These are phyloP conservation scores for Rhynchonycteris naso DNA, from an alignment of 2,797 vertebrate species.

Conservation along the genomic window DNA sequence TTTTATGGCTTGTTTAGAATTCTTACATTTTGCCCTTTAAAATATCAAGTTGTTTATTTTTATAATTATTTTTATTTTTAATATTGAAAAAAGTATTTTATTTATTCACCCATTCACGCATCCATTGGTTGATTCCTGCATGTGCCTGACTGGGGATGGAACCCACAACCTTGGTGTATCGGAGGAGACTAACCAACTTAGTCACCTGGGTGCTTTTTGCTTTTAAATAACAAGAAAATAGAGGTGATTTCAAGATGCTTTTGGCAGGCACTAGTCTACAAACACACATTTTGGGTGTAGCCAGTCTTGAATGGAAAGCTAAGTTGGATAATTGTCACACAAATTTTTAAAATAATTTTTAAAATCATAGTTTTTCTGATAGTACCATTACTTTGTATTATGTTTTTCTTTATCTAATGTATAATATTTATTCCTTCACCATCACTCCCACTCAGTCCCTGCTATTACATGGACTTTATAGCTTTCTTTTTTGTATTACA, in stretches of 20 bases:
- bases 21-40: slow-evolving; percentile 15
- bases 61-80: background rate
- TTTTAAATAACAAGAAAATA: slow-evolving; percentile 29
- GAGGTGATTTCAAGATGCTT: background rate
- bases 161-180: no score
- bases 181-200: no score
- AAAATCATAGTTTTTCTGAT: background rate
- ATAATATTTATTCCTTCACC: background rate
- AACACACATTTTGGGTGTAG: background rate
- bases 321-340: background rate
- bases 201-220: background rate
- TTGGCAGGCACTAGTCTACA: background rate
- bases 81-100: no score
- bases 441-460: background rate
- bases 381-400: background rate
- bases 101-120: no score
- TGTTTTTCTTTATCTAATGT: background rate
- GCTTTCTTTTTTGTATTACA: background rate
- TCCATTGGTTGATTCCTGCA: no score
- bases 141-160: no score
- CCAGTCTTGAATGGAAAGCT: slow-evolving; percentile 12
- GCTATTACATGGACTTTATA: background rate
- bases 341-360: background rate
- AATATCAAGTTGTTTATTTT: background rate
- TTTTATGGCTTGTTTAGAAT: slow-evolving; percentile 7